Evolutionary conservation across 2,797 vertebrate species (phyloP), one percentile per base, ranked within the genome.

Genomic region (Lagodon rhomboides): DNA sequence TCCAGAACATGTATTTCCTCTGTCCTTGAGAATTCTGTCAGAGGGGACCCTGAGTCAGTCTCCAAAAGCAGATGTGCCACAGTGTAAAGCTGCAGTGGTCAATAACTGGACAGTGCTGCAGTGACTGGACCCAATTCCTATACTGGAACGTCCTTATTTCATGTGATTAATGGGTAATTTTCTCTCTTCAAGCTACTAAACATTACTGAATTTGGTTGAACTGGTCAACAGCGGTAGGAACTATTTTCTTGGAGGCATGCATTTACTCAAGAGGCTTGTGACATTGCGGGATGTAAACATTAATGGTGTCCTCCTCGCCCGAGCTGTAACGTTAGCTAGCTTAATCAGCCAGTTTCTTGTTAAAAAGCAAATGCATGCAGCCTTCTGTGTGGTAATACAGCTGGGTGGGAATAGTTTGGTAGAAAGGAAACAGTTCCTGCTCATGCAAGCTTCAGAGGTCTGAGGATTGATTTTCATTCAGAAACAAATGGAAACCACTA

Each of bases 11-110:
- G 62, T 66, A 80, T 68, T 62, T 77, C 75, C 51, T 84, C 66
- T 70, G 92, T 91, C 91, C 93, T 93, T 93, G 90, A 87, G 73
- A 72, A 74, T 75, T 73, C 67, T 65, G 72, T 55, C 51, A 27
- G 75, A n/a, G 68, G 60, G 38, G 38, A 38, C 67, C 23, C 67
- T 23, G 12, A 5, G 49, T 67, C 53, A 9, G n/a, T 5, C 66
- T 80, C 56, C 51, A 68, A 72, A 54, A 82, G 64, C 72, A 83
- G 53, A 56, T 54, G 59, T 20, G 64, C 67, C 61, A 53, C 69
- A 54, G 77, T 80, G 49, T 79, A 56, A 70, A 70, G 27, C 49
- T 54, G 55, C 58, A 58, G 23, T 7, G 13, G 49, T 77, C 53
- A 41, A n/a, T 65, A 43, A 67, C 65, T 44, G 41, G 43, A 65